Conservation (phyloP, 1,140 invertebrate species). For the Popillia japonica region DNA sequence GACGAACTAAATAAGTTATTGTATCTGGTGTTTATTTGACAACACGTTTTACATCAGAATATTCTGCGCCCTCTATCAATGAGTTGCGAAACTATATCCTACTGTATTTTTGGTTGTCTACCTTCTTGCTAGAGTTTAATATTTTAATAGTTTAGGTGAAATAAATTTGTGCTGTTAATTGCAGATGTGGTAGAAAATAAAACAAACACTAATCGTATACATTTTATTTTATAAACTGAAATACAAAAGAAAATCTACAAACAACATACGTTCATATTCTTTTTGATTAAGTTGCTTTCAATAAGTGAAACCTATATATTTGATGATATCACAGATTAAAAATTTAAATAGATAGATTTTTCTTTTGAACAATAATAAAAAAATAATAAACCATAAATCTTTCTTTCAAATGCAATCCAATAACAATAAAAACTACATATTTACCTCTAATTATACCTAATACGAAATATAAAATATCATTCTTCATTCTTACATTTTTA, state of each 20-base stretch:
- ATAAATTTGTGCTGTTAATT: too few relatives aligned
- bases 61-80: too few relatives aligned
- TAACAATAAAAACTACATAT: slow-evolving; percentile 17
- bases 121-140: too few relatives aligned
- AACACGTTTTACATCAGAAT: too few relatives aligned
- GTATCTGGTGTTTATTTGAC: too few relatives aligned
- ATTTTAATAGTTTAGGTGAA: too few relatives aligned
- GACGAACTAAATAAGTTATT: too few relatives aligned
- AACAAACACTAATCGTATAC: background rate
- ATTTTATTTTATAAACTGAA: slow-evolving; percentile 30
- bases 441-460: slow-evolving; percentile 2
- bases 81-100: too few relatives aligned
- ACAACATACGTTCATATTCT: background rate
- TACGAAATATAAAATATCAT: slow-evolving; percentile 9
- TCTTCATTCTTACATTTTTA: background rate
- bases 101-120: too few relatives aligned
- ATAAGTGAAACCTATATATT: slow-evolving; percentile 30
- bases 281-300: slow-evolving; percentile 24
- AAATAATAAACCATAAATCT: background rate
- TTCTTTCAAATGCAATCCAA: background rate
- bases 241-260: slow-evolving; percentile 26
- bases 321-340: slow-evolving; percentile 38
- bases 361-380: slow-evolving; percentile 15
- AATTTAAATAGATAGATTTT: slow-evolving; percentile 36
- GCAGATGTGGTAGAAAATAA: background rate